Conservation (phyloP, 1,140 invertebrate species). For the Papilio xuthus region DNA sequence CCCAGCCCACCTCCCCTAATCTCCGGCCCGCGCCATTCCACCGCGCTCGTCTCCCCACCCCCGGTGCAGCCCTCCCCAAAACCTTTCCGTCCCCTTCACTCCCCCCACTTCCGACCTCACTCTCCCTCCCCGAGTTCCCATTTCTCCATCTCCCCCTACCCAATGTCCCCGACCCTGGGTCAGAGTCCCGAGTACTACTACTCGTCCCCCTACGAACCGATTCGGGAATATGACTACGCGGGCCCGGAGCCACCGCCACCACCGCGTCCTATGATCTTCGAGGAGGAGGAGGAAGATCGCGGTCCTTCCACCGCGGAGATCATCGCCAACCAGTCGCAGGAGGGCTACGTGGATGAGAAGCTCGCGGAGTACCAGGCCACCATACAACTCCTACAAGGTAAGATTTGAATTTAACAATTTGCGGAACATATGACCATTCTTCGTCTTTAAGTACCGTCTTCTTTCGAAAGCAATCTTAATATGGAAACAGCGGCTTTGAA, state of each 20-base stretch:
- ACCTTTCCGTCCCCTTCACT: constrained; percentile 82
- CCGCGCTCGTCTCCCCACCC: constrained; percentile 77
- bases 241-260: constrained; percentile 87
- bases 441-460: no score
- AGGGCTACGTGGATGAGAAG: constrained; percentile 94
- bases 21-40: constrained; percentile 81
- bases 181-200: constrained; percentile 85
- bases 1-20: constrained; percentile 84
- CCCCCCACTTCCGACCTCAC: constrained; percentile 73
- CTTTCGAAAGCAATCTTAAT: no score
- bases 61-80: constrained; percentile 72
- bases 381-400: constrained; percentile 94
- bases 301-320: constrained; percentile 94
- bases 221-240: constrained; percentile 83
- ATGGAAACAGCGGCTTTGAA: no score
- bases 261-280: constrained; percentile 81
- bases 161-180: constrained; percentile 81
- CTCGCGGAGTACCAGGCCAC: constrained; percentile 96
- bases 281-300: constrained; percentile 86
- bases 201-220: constrained; percentile 83
- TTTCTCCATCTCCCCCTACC: constrained; percentile 79
- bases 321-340: constrained; percentile 95
- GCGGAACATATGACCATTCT: no score
- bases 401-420: constrained; percentile 59
- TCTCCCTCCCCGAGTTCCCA: constrained; percentile 76